Percentiles rank a stretch among this genome's conserved stretches.
These are phyloP conservation scores for Aphidoletes aphidimyza DNA, from an alignment of 2,888 invertebrate genomes.

Conservation along the genomic window DNA sequence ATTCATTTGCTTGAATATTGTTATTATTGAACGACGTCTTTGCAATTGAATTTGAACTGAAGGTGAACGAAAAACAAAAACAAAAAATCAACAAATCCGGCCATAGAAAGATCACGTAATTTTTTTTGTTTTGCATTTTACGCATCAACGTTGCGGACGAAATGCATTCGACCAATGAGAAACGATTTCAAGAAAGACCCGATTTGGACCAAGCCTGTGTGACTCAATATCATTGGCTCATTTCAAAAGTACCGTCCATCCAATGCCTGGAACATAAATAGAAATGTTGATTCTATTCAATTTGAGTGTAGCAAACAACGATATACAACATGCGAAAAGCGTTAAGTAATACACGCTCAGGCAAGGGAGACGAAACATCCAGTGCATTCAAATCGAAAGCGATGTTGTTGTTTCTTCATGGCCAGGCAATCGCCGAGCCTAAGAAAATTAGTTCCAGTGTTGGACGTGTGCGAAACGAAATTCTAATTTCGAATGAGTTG, in stretches of 20 bases:
- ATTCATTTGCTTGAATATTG: background rate
- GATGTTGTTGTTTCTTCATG: background rate
- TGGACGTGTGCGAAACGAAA: slow-evolving; percentile 44
- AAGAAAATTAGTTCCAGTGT: slow-evolving; percentile 15
- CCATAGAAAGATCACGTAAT: no score
- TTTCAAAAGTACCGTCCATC: slow-evolving; percentile 11
- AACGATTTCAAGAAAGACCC: background rate
- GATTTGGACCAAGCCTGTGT: background rate
- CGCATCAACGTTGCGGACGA: no score
- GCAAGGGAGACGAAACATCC: background rate
- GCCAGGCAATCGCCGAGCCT: background rate
- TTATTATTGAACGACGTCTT: background rate
- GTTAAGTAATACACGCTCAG: background rate
- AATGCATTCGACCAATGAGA: background rate
- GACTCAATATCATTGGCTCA: slow-evolving; percentile 12
- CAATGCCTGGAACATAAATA: background rate
- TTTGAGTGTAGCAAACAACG: background rate
- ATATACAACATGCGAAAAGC: background rate
- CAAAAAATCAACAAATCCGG: no score
- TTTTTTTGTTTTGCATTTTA: no score
- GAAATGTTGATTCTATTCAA: background rate
- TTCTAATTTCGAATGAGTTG: slow-evolving; percentile 27
- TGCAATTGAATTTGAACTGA: no score
- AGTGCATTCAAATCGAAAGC: no score
- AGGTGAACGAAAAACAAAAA: background rate